A percentile compares a stretch with the other conserved stretches of the same genome.
phyloP scores from a whole-genome alignment of 2,113 vertebrate species.

The Sclerurus mexicanus region DNA sequence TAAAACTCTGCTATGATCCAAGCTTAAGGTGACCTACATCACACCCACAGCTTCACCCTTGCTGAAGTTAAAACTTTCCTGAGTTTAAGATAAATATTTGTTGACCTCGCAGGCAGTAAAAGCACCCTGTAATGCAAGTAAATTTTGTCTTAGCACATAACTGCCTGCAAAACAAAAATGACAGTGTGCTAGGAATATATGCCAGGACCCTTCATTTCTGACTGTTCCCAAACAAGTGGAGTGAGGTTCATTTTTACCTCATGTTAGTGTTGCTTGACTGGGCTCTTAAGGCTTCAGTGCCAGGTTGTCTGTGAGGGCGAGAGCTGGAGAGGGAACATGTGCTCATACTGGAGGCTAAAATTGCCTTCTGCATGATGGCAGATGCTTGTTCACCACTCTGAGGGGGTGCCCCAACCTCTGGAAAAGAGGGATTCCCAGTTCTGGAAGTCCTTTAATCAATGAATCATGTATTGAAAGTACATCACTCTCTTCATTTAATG shows the following conservation, averaged over 20 bases:
- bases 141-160: not conserved
- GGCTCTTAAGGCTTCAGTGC: not conserved
- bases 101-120: not conserved
- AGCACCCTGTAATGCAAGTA: not conserved
- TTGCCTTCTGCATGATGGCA: not conserved
- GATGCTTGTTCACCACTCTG: not conserved
- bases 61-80: not conserved
- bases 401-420: not conserved
- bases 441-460: not conserved
- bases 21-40: not conserved
- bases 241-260: not conserved
- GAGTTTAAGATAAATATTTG: fast-evolving
- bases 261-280: not conserved
- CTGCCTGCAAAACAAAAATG: not conserved
- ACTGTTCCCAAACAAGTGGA: not conserved
- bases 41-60: not conserved
- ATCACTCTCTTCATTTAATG: not conserved
- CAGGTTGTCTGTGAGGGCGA: not conserved
- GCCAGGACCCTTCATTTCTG: not conserved
- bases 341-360: not conserved
- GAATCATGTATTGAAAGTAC: not conserved
- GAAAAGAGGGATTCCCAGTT: not conserved
- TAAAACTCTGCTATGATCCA: not conserved
- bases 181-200: fast-evolving
- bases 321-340: not conserved